These are phyloP conservation scores for Spilarctia lutea DNA, from an alignment of 2,888 invertebrate genomes.

Conservation along the genomic window DNA sequence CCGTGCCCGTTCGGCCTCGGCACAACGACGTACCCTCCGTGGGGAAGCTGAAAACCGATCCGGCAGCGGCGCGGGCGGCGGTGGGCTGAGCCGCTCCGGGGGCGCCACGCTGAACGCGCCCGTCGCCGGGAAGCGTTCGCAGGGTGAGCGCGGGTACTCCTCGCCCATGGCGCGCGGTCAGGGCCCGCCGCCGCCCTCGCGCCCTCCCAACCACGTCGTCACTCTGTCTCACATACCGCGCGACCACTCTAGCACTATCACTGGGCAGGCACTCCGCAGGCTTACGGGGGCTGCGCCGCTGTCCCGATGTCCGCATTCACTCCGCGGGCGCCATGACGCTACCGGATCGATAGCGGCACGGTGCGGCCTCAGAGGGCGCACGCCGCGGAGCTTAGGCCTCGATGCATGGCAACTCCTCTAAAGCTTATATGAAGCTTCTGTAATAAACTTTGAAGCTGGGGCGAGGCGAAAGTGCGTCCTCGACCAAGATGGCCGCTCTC, in stretches of 20 bases:
- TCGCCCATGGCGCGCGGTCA: constrained; percentile 85
- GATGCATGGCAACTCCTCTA: constrained; percentile 69
- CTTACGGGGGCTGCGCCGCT: constrained; percentile 75
- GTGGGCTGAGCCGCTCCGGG: constrained; percentile 88
- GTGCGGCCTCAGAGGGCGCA: constrained; percentile 78
- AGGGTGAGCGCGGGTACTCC: constrained; percentile 85
- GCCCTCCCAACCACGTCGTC: constrained; percentile 72
- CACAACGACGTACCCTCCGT: constrained; percentile 88
- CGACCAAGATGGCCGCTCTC: constrained; percentile 84
- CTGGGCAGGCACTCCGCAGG: constrained; percentile 71
- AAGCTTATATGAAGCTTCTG: constrained; percentile 61
- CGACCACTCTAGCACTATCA: constrained; percentile 76
- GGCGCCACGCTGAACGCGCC: constrained; percentile 88
- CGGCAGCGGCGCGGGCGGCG: constrained; percentile 88
- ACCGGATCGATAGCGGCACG: constrained; percentile 83
- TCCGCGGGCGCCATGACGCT: constrained; percentile 82
- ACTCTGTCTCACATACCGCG: constrained; percentile 82
- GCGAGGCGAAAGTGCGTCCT: constrained; percentile 85
- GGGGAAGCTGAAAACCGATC: constrained; percentile 85
- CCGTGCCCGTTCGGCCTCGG: constrained; percentile 89
- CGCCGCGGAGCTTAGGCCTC: constrained; percentile 71
- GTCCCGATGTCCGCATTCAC: constrained; percentile 85
- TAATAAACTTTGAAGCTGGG: constrained; percentile 78
- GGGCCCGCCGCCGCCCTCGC: constrained; percentile 84
- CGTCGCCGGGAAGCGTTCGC: constrained; percentile 86